Evolutionary conservation across 2,888 invertebrate genomes (phyloP), one percentile per base, ranked within the genome.

Genomic region (Smittia aterrima): DNA sequence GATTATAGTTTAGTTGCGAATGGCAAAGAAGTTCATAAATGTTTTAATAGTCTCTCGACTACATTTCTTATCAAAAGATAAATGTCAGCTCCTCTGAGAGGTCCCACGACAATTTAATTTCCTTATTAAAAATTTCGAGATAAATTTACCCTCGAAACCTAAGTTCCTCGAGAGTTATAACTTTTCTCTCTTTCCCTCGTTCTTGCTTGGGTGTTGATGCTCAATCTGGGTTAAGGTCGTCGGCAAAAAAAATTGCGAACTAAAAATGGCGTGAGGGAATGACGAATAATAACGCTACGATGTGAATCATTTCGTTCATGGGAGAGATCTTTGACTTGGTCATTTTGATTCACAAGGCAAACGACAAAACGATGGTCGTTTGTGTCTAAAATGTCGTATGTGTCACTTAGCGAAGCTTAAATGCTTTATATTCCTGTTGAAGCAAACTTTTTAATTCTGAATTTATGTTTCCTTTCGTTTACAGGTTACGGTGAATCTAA

Each of bases 1-100:
- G 2, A 18, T 3, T 22, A 3, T 58, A 22, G 58, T 58, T 58
- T 58, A 58, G 18, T 58, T 58, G 58, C 4, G n/a, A 4, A 58
- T 58, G 58, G 58, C 4, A 58, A 58, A 18, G 58, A n/a, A 58
- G 22, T 58, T 47, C 47, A 47, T 47, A 47, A n/a, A n/a, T n/a
- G n/a, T n/a, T n/a, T n/a, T n/a, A n/a, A n/a, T n/a, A n/a, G n/a
- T n/a, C n/a, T n/a, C n/a, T n/a, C n/a, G n/a, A n/a, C n/a, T n/a
- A n/a, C n/a, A n/a, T n/a, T n/a, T n/a, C n/a, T n/a, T n/a, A n/a
- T n/a, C n/a, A n/a, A n/a, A n/a, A n/a, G n/a, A n/a, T n/a, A n/a
- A n/a, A n/a, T n/a, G n/a, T n/a, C n/a, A n/a, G n/a, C n/a, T 32
- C 32, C 32, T 32, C 32, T 32, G n/a, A n/a, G n/a, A n/a, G n/a